Evolutionary conservation across 92 coral and sea anemone species (phyloP), one percentile per base, ranked within the genome.

Genomic region (Pocillopora grandis): DNA sequence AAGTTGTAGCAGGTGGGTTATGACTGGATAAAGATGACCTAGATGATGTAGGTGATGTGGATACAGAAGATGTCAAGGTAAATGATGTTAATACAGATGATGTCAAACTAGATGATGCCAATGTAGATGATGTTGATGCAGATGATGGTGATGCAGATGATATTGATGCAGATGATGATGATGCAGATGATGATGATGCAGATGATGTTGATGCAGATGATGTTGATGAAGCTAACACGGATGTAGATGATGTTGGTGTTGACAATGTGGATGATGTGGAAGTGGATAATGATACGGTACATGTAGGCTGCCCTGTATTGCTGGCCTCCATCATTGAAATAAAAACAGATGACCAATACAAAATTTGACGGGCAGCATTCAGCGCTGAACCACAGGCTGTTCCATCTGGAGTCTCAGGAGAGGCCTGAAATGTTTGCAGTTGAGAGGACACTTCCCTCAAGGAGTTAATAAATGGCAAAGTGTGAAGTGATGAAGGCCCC

Each of bases 311-410:
- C 55, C 12, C 72, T 58, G 66, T 12, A 23, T 67, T 71, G 85
- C 66, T 12, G 11, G 12, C 62, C 16, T 82, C 78, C 69, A 74
- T 71, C 57, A 71, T 56, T 17, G 86, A 56, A 12, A 82, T 76
- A 17, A 82, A 71, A 71, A 82, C 65, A 33, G 86, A 82, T 0
- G 86, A 82, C 78, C 86, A 82, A 49, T 82, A 71, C 3, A 56
- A 62, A 62, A 82, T 76, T 71, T 82, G 86, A n/a, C 72, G 52
- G 75, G 86, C 79, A 49, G 86, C 86, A 82, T 72, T 82, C 66
- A 70, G 67, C 10, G 86, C 86, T 71, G 72, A 82, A 48, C 79
- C 49, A 20, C 31, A 27, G 31, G 1, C 31, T 23, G 48, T 82
- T 57, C 66, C 56, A 52, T 67, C 85, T 18, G 86, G 86, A 58